Evolutionary conservation across 2,113 vertebrate genomes (phyloP).

Genomic region (Microtus pennsylvanicus): DNA sequence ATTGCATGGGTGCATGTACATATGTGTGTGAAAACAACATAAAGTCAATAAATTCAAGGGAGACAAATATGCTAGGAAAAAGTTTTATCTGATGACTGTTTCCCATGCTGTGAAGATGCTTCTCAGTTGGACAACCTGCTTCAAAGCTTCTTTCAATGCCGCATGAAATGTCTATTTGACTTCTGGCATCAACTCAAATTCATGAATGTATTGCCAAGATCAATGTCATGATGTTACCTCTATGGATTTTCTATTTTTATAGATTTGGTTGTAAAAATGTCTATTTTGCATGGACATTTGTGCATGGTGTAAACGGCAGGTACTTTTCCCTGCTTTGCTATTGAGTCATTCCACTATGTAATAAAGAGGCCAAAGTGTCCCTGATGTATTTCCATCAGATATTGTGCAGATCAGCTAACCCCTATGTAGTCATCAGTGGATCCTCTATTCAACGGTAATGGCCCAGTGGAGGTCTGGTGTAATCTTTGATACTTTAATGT

Average conservation of each 20-base stretch:
- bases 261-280: not conserved
- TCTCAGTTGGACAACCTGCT: not conserved
- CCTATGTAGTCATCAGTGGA: not conserved
- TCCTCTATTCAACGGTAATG: not conserved
- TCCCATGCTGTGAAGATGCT: not conserved
- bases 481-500: not conserved
- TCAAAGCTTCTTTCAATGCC: not conserved
- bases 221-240: not conserved
- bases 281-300: not conserved
- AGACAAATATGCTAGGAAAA: not conserved
- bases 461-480: not conserved
- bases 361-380: not conserved
- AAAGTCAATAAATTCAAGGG: not conserved
- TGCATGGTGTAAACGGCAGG: not conserved
- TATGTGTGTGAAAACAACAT: not conserved
- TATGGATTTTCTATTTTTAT: not conserved
- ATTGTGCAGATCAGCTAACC: not conserved
- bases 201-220: not conserved
- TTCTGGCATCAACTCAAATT: not conserved
- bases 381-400: not conserved
- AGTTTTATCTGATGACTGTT: not conserved
- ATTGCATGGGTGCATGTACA: not conserved
- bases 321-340: not conserved
- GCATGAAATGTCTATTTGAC: not conserved
- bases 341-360: not conserved